Conservation (phyloP, 2,797 vertebrate genomes). For the Malacoraja senta region DNA sequence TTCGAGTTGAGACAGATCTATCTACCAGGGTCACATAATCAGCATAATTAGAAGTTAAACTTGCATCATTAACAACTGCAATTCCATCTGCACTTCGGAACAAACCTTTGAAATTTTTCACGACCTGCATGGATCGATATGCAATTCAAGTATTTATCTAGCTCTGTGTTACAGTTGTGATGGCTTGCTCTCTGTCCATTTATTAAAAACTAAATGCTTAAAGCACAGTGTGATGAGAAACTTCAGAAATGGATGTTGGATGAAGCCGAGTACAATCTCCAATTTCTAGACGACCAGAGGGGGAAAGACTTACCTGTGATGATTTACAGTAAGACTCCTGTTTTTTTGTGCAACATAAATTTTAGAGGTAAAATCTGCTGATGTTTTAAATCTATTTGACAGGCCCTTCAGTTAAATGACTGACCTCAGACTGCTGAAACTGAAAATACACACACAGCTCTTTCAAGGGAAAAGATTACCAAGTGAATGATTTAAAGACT, state of each 20-base stretch:
- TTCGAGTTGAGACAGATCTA: too few relatives aligned
- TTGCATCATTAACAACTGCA: neutral
- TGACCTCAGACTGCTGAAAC: neutral
- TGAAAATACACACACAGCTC: neutral
- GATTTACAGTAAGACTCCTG: neutral
- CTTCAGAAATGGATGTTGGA: too few relatives aligned
- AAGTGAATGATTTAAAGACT: too few relatives aligned
- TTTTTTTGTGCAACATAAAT: neutral
- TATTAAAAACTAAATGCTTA: neutral
- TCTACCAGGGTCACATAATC: too few relatives aligned
- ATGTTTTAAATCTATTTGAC: neutral
- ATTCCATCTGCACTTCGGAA: neutral
- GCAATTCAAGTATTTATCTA: neutral
- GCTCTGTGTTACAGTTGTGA: neutral
- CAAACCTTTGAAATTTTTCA: neutral
- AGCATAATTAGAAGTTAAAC: neutral
- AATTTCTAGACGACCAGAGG: neutral
- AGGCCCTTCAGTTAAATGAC: too few relatives aligned
- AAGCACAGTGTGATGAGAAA: too few relatives aligned
- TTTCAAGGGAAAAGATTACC: too few relatives aligned
- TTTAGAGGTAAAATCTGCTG: neutral
- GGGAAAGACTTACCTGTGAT: neutral
- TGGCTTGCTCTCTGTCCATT: neutral
- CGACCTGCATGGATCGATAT: neutral
- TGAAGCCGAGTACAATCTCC: neutral